Conservation (phyloP, 2,888 invertebrate species). For the Galerucella pusilla region DNA sequence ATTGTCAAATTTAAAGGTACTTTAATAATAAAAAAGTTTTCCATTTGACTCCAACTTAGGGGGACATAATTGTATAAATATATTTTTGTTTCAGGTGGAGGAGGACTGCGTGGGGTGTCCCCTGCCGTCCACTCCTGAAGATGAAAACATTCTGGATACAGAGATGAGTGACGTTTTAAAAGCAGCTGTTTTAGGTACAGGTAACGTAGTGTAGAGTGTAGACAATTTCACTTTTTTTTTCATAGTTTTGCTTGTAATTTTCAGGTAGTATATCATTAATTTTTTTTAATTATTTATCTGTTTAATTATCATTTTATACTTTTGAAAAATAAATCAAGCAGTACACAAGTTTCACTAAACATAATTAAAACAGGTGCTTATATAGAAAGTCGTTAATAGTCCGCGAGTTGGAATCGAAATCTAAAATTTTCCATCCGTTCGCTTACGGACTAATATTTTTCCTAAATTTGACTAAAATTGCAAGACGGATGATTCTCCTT, state of each 20-base stretch:
- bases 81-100: constrained; percentile 57
- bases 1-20: too few relatives aligned
- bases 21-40: too few relatives aligned
- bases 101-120: constrained; percentile 88
- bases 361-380: not conserved
- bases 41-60: too few relatives aligned
- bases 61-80: too few relatives aligned
- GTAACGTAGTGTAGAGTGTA: constrained; percentile 60
- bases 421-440: too few relatives aligned
- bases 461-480: too few relatives aligned
- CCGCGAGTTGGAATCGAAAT: too few relatives aligned
- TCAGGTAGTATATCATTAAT: constrained; percentile 41
- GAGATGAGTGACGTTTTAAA: constrained; percentile 90
- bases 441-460: too few relatives aligned
- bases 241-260: constrained; percentile 24
- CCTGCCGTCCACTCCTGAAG: constrained; percentile 87
- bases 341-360: not conserved
- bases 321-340: constrained; percentile 17
- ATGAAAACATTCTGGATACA: constrained; percentile 83
- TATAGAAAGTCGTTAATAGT: too few relatives aligned
- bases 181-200: constrained; percentile 77
- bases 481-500: too few relatives aligned
- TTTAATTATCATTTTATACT: constrained; percentile 24
- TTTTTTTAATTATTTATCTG: constrained; percentile 16
- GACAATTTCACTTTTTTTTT: constrained; percentile 37